A percentile compares a stretch with the other conserved stretches of the same genome.
Evolutionary conservation across 2,888 invertebrate species (phyloP).

Genomic region (Ophioninae sp.): DNA sequence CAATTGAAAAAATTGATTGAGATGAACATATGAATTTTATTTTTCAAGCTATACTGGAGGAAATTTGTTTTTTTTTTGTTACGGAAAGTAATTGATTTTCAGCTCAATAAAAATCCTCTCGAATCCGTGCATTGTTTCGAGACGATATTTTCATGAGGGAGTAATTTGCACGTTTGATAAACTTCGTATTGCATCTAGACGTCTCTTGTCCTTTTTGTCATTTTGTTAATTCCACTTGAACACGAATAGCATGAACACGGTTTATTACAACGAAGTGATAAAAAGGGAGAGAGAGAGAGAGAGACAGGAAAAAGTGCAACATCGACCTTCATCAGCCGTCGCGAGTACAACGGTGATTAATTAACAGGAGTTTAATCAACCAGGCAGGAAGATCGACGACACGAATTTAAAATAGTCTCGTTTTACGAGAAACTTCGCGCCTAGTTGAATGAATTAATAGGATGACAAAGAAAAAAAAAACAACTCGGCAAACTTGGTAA

Average conservation of each 20-base stretch:
- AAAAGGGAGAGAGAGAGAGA: neutral
- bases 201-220: neutral
- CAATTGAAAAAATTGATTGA: neutral
- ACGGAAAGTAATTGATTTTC: neutral
- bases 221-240: constrained; percentile 24
- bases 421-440: constrained; percentile 15
- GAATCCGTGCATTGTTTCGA: neutral
- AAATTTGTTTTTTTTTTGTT: neutral
- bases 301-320: constrained; percentile 11
- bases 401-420: constrained; percentile 33
- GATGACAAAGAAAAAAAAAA: neutral
- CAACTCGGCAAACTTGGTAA: neutral
- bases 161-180: constrained; percentile 25
- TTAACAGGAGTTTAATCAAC: constrained; percentile 50
- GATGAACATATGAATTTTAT: neutral
- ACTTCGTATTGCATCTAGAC: neutral
- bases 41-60: neutral
- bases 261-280: neutral
- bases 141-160: neutral
- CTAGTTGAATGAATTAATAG: constrained; percentile 7
- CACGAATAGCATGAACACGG: neutral
- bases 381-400: constrained; percentile 32
- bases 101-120: neutral
- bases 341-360: constrained; percentile 28
- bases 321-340: constrained; percentile 20